A percentile compares a stretch with the other conserved stretches of the same genome.
phyloP scores from a whole-genome alignment of 1,140 invertebrate species.

The Pseudomyrmex gracilis region DNA sequence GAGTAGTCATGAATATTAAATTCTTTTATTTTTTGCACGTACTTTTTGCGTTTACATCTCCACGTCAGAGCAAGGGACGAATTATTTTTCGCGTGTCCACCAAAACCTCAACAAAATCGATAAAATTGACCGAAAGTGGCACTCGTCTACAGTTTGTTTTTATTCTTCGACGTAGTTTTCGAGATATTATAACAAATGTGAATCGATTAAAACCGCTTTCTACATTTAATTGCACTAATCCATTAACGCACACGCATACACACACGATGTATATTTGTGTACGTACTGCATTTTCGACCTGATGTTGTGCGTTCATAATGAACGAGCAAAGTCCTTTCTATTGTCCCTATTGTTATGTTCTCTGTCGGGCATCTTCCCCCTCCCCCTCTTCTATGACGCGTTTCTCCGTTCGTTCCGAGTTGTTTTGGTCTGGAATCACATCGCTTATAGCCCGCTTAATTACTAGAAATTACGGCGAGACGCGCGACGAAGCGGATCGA shows the following conservation, averaged over 20 bases:
- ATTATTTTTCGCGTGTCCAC: too few species aligned
- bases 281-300: neutral
- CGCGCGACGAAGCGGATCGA: slow-evolving; percentile 13
- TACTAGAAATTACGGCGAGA: slow-evolving; percentile 16
- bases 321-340: neutral
- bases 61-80: too few species aligned
- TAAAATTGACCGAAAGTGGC: too few species aligned
- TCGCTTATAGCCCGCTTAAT: slow-evolving; percentile 36
- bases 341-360: neutral
- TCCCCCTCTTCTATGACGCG: neutral
- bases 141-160: neutral
- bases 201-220: neutral
- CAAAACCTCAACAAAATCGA: too few species aligned
- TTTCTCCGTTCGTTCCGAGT: neutral
- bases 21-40: too few species aligned
- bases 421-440: slow-evolving; percentile 21
- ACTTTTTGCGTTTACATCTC: too few species aligned
- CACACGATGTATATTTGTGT: neutral
- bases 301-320: neutral
- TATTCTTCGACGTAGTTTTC: neutral
- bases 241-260: neutral
- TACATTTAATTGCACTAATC: neutral
- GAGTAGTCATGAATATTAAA: too few species aligned
- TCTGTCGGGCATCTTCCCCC: too few species aligned
- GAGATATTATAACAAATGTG: neutral